Percentiles rank a stretch among this genome's conserved stretches.
phyloP scores from a whole-genome alignment of 1,140 invertebrate genomes.

The Rhyzopertha dominica region DNA sequence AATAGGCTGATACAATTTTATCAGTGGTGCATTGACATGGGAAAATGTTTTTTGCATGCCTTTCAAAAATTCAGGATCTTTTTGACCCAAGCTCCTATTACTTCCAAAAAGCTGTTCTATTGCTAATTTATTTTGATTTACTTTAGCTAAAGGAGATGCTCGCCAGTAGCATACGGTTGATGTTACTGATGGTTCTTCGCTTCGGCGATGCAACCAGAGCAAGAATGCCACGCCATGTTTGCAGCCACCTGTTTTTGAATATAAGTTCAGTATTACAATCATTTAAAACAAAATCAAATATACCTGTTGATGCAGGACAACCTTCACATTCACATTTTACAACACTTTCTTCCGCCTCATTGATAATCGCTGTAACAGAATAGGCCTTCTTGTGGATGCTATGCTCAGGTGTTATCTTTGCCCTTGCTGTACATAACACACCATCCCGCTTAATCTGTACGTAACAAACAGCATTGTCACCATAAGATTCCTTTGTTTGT shows the following conservation, averaged over 20 bases:
- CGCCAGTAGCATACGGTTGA: no score
- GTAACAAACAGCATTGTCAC: conserved; percentile 36
- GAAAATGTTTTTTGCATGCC: no score
- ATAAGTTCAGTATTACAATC: no score
- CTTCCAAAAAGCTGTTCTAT: conserved; percentile 16
- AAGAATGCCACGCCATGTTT: no score
- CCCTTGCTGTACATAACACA: conserved; percentile 24
- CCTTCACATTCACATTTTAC: no score
- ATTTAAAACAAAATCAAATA: no score
- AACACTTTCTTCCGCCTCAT: no score
- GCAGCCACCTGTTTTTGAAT: no score
- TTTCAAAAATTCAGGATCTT: background rate
- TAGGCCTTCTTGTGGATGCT: conserved; percentile 24
- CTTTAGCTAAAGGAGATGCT: conserved; percentile 27
- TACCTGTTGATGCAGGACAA: no score
- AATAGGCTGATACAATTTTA: conserved; percentile 8
- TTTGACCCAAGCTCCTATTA: conserved; percentile 2
- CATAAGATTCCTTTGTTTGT: conserved; percentile 33
- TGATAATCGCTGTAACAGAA: no score
- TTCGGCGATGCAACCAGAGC: no score
- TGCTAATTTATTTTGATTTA: conserved; percentile 15
- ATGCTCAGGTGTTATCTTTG: conserved; percentile 39
- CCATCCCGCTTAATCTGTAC: conserved; percentile 31
- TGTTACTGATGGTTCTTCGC: no score
- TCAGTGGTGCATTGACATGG: conserved; percentile 18